Conservation (phyloP, 2,113 vertebrate genomes). For the Orycteropus afer region DNA sequence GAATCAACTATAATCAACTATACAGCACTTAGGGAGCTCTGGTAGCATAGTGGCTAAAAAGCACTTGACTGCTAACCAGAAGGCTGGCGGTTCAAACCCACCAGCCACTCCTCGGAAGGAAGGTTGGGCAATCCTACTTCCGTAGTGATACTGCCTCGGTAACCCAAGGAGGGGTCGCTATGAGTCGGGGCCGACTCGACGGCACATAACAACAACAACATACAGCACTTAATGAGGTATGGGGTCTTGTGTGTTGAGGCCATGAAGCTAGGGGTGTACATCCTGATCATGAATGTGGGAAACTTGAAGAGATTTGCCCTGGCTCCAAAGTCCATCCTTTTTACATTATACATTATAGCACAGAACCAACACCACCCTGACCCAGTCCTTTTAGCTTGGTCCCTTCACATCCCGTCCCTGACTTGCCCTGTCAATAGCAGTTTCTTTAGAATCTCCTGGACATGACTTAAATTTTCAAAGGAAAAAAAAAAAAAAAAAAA, state of each 20-base stretch:
- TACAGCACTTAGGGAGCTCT: not conserved
- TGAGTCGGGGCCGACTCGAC: no score
- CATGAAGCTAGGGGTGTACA: not conserved
- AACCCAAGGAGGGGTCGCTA: no score
- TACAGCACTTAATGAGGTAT: not conserved
- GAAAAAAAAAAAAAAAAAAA: conserved; percentile 21
- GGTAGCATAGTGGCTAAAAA: no score
- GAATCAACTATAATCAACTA: not conserved
- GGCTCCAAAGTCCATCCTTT: not conserved
- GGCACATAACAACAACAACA: no score
- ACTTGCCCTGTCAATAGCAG: not conserved
- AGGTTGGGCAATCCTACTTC: no score
- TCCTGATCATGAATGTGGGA: not conserved
- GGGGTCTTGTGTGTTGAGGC: not conserved
- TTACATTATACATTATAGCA: not conserved
- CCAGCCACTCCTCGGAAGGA: no score
- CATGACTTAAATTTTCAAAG: not conserved
- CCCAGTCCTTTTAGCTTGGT: not conserved
- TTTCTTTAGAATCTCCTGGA: not conserved
- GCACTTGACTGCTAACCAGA: no score
- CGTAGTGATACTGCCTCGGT: no score
- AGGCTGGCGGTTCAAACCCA: no score
- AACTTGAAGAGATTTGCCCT: not conserved
- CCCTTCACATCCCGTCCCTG: not conserved
- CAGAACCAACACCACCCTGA: not conserved